Evolutionary conservation across 2,113 vertebrate species (phyloP).

Genomic region (Mus pahari): DNA sequence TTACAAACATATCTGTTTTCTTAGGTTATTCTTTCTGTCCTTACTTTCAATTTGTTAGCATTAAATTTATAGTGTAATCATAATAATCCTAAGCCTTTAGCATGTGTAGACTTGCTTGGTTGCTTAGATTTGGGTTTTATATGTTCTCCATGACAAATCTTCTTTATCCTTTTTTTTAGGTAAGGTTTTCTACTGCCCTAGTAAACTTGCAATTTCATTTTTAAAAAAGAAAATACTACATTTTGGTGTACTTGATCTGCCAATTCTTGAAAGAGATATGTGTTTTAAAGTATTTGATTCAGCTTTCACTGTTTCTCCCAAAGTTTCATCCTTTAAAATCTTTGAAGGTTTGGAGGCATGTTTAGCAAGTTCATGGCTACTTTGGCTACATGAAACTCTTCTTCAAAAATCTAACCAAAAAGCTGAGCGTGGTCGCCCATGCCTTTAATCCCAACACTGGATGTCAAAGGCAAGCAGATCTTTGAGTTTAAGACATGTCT

Average conservation of each 20-base stretch:
- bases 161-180: neutral
- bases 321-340: neutral
- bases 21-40: neutral
- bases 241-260: neutral
- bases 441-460: neutral
- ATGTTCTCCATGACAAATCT: neutral
- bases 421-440: neutral
- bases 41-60: slow-evolving; percentile 61
- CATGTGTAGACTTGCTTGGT: slow-evolving; percentile 9
- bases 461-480: neutral
- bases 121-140: slow-evolving; percentile 39
- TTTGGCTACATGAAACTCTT: neutral
- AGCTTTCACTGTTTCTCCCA: neutral
- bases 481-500: neutral
- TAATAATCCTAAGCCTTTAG: slow-evolving; percentile 5
- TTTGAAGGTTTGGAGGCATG: neutral
- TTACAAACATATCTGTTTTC: neutral
- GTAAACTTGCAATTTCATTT: neutral
- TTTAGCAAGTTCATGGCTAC: neutral
- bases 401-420: neutral
- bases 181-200: neutral
- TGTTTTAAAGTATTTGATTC: slow-evolving; percentile 27
- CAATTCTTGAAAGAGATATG: neutral
- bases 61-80: neutral
- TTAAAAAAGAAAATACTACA: neutral